Conservation (phyloP, 2,888 invertebrate species). For the Yponomeuta cagnagella region DNA sequence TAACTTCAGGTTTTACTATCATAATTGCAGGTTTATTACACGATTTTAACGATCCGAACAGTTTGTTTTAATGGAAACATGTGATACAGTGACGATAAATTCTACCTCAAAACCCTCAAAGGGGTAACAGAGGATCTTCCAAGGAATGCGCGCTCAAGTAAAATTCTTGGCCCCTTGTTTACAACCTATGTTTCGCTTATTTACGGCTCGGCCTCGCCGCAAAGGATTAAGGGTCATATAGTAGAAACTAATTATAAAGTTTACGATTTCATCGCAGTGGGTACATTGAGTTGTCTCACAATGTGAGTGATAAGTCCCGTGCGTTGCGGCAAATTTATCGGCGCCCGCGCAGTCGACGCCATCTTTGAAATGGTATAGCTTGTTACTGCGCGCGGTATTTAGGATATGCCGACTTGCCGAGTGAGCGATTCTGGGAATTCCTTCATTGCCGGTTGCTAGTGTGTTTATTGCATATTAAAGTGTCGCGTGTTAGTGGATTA, state of each 20-base stretch:
- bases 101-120: background rate
- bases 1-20: constrained; percentile 7
- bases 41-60: constrained; percentile 8
- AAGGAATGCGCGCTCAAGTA: constrained; percentile 8
- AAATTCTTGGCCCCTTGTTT: constrained; percentile 10
- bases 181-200: constrained; percentile 12
- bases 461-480: background rate
- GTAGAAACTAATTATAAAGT: constrained; percentile 46
- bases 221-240: constrained; percentile 29
- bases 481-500: background rate
- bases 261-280: constrained; percentile 40
- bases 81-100: constrained; percentile 4
- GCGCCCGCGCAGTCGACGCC: constrained; percentile 8
- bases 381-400: constrained; percentile 10
- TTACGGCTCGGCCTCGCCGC: constrained; percentile 8
- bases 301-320: constrained; percentile 25
- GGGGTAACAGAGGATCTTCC: background rate
- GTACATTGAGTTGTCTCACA: constrained; percentile 45
- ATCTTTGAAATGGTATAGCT: constrained; percentile 10
- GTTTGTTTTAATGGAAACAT: constrained; percentile 12
- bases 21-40: constrained; percentile 14
- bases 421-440: constrained; percentile 23
- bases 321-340: background rate
- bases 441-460: background rate
- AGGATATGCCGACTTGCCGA: background rate